phyloP scores from a whole-genome alignment of 2,113 vertebrate species.

The Cepphus grylle region DNA sequence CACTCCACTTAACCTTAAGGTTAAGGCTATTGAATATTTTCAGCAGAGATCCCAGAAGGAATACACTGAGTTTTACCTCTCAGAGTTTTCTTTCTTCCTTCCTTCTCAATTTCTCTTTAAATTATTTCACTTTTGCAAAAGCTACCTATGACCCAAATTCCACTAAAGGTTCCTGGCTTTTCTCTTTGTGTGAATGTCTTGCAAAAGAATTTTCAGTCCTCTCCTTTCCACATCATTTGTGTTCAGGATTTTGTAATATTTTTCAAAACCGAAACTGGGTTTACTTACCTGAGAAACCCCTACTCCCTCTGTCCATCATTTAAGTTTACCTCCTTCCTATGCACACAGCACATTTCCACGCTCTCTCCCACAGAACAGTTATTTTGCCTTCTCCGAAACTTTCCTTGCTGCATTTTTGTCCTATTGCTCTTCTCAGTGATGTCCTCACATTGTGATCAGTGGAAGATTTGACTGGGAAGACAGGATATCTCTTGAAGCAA shows the following conservation, averaged over 20 bases:
- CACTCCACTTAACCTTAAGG: background rate
- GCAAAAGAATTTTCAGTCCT: background rate
- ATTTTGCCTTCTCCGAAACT: background rate
- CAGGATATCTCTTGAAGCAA: background rate
- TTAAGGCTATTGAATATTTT: background rate
- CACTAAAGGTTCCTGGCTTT: background rate
- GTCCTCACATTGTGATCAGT: background rate
- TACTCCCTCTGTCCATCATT: background rate
- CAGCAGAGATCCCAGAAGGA: background rate
- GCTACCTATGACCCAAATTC: background rate
- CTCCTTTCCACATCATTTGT: background rate
- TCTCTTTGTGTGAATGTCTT: background rate
- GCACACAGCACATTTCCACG: background rate
- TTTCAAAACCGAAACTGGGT: background rate
- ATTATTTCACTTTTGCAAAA: background rate
- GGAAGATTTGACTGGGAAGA: background rate
- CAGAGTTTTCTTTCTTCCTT: background rate
- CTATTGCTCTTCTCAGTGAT: background rate
- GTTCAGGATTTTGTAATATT: background rate
- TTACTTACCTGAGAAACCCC: background rate
- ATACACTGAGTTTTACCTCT: background rate
- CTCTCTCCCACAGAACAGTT: background rate
- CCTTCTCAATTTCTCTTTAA: background rate
- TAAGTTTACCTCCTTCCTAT: background rate
- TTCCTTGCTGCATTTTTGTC: background rate